Evolutionary conservation across 1,140 invertebrate species (phyloP).

Genomic region (Apis dorsata): DNA sequence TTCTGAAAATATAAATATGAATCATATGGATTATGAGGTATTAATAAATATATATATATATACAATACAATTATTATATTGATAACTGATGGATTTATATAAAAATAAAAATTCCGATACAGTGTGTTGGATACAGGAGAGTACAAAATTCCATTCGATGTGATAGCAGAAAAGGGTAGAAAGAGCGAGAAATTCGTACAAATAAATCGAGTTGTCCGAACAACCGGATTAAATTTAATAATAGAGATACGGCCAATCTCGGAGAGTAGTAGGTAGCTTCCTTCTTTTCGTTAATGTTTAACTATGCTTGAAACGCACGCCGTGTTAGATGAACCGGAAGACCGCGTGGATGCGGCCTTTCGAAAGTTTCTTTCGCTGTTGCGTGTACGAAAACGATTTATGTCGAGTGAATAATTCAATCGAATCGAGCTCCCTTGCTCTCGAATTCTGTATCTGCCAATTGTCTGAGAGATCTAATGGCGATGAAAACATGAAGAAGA

Average conservation of each 20-base stretch:
- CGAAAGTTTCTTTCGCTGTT: constrained; percentile 25
- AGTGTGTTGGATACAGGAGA: neutral
- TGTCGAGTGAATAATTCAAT: constrained; percentile 26
- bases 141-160: neutral
- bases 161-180: neutral
- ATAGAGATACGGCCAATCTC: constrained; percentile 72
- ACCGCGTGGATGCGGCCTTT: constrained; percentile 34
- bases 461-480: neutral
- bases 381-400: constrained; percentile 34
- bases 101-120: too few relatives aligned
- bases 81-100: neutral
- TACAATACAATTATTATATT: neutral
- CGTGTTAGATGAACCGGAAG: constrained; percentile 39
- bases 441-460: neutral
- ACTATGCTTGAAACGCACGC: constrained; percentile 61
- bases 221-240: constrained; percentile 72
- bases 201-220: constrained; percentile 61
- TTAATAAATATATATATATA: too few relatives aligned
- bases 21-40: too few relatives aligned
- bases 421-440: neutral
- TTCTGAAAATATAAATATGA: too few relatives aligned
- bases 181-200: constrained; percentile 23
- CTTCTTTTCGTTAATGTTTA: constrained; percentile 68
- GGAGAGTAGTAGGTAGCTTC: constrained; percentile 58
- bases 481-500: neutral